Percentiles rank a stretch among this genome's conserved stretches.
Evolutionary conservation across 2,888 invertebrate species (phyloP).

Genomic region (Palloptera scutellata): DNA sequence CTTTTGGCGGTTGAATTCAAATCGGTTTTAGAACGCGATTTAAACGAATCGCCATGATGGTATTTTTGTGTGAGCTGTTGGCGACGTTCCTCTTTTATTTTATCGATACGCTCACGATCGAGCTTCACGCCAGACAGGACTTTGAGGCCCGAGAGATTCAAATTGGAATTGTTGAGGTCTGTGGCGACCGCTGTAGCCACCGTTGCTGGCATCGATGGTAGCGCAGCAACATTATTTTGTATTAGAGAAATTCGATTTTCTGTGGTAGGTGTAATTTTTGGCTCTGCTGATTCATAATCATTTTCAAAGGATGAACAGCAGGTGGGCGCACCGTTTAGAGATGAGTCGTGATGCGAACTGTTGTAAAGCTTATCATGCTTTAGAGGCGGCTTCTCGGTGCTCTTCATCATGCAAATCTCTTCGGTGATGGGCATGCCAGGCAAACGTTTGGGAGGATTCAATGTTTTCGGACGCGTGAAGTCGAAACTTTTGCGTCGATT

Average conservation of each 20-base stretch:
- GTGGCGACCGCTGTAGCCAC: constrained; percentile 50
- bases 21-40: constrained; percentile 65
- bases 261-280: constrained; percentile 68
- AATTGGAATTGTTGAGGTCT: constrained; percentile 44
- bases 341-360: constrained; percentile 32
- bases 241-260: constrained; percentile 72
- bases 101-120: constrained; percentile 84
- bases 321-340: constrained; percentile 29
- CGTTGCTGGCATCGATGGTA: neutral
- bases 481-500: constrained; percentile 69
- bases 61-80: constrained; percentile 86
- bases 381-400: constrained; percentile 33
- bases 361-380: constrained; percentile 34
- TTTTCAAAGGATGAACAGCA: constrained; percentile 33
- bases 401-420: constrained; percentile 49
- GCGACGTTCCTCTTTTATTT: constrained; percentile 89
- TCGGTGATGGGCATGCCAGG: constrained; percentile 61
- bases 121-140: constrained; percentile 69
- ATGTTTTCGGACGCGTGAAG: constrained; percentile 68
- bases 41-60: constrained; percentile 81
- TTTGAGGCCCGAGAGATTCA: constrained; percentile 43
- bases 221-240: constrained; percentile 62
- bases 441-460: constrained; percentile 68
- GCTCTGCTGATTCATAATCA: constrained; percentile 45
- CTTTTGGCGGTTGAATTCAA: constrained; percentile 55